Evolutionary conservation across 1,140 invertebrate species (phyloP), one percentile per base, ranked within the genome.

Genomic region (Bombus balteatus): DNA sequence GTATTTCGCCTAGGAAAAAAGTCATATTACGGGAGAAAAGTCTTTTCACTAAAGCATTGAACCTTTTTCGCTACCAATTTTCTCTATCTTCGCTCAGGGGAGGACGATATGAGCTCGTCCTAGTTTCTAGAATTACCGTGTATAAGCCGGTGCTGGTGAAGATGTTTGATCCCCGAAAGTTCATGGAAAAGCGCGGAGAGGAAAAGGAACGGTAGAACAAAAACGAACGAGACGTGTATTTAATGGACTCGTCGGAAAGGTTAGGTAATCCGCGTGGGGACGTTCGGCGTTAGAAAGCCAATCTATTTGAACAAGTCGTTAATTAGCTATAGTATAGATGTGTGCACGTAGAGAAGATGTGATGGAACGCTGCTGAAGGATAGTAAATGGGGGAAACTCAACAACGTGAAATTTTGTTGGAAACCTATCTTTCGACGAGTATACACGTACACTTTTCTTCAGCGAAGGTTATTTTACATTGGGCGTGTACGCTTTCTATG

Each of bases 121-220:
- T n/a, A 84, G 43, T 84, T 84, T 79, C 82, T n/a, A 71, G 82
- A 78, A 79, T 79, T 59, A 71, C 66, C 75, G 62, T 59, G 82
- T 79, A 71, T 59, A 84, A 84, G 71, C 65, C 39, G 32, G 32
- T 34, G 65, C n/a, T 43, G 22, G 66, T 32, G 68, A 66, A 79
- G 39, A 43, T 70, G 75, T 78, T 84, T 83, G 81, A 70, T 83
- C 74, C 81, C 65, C 34, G 22, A 53, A 77, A 66, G 73, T 70
- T 43, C 37, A 25, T 59, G 53, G 53, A 34, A 71, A 59, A 70
- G 65, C 65, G 57, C 18, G 6, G 13, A 71, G 43, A 57, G 37
- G 18, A 41, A 68, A 53, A 34, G 25, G 41, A 76, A 68, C 18
- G 37, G 39, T 47, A 28, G 65, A 57, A 47, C 37, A 39, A 71